phyloP scores from a whole-genome alignment of 2,797 vertebrate genomes.

The Bradypodion pumilum region DNA sequence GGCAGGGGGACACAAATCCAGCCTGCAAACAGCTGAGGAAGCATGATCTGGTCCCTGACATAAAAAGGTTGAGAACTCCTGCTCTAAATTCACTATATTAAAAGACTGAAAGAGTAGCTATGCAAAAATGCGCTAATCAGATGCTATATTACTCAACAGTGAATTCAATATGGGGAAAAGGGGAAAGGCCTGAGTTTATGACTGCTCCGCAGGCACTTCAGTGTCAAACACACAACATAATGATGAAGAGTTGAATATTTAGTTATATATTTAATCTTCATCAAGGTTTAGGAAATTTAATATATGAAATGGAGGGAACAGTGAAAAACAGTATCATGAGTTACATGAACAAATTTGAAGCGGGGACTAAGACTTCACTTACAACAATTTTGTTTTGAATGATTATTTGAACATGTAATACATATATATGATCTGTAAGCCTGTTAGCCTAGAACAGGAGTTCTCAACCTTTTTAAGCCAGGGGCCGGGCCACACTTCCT shows the following conservation, averaged over 20 bases:
- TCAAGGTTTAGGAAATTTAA: not conserved
- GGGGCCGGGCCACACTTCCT: too few relatives aligned
- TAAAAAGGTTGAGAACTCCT: too few relatives aligned
- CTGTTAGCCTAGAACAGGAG: not conserved
- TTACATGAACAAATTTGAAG: not conserved
- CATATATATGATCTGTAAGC: not conserved
- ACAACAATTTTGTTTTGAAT: not conserved
- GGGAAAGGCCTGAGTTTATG: not conserved
- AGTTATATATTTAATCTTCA: not conserved
- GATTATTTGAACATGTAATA: not conserved
- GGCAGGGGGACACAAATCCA: too few relatives aligned
- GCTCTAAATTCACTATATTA: not conserved
- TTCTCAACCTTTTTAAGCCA: too few relatives aligned
- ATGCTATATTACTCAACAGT: not conserved
- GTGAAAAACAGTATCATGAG: too few relatives aligned
- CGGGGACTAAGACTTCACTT: not conserved
- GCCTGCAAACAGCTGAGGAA: too few relatives aligned
- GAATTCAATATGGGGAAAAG: not conserved
- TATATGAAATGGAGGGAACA: too few relatives aligned
- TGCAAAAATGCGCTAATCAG: not conserved
- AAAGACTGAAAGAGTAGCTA: not conserved
- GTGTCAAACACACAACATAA: not conserved
- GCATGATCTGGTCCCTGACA: too few relatives aligned
- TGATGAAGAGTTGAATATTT: not conserved
- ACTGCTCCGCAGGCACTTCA: not conserved